These are phyloP conservation scores for Drosophila eohydei DNA, from an alignment of 2,888 invertebrate genomes.

Conservation along the genomic window DNA sequence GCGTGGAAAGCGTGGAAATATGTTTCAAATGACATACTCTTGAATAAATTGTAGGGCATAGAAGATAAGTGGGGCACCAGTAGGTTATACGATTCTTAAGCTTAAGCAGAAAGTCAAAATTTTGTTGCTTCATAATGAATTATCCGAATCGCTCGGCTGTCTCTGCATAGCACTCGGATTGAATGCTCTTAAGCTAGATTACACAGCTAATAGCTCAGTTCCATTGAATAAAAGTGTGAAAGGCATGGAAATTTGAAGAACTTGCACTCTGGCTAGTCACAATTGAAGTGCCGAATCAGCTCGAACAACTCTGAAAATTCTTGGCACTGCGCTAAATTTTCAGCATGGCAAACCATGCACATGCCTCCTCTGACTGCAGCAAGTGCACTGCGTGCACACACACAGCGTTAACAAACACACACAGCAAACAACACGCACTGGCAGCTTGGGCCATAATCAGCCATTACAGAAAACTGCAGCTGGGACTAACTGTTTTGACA, in stretches of 20 bases:
- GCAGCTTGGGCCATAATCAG: conserved; percentile 55
- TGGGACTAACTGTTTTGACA: conserved; percentile 57
- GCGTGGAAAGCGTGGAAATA: not conserved
- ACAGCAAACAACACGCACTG: conserved; percentile 32
- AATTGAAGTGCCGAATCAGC: conserved; percentile 10
- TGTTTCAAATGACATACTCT: not conserved
- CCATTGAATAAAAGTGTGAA: not conserved
- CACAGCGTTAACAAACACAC: conserved; percentile 1
- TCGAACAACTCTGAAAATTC: conserved; percentile 11
- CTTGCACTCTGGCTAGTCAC: too few species aligned
- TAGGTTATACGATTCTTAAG: not conserved
- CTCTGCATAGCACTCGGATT: too few species aligned
- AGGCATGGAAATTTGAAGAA: too few species aligned
- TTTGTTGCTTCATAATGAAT: not conserved
- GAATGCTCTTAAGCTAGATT: not conserved
- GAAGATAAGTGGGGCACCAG: too few species aligned
- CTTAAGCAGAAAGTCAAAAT: not conserved
- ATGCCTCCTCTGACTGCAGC: conserved; percentile 16
- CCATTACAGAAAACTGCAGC: conserved; percentile 59
- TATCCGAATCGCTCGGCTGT: not conserved
- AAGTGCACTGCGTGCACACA: conserved; percentile 22
- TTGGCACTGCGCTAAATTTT: conserved; percentile 24
- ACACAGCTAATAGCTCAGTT: not conserved
- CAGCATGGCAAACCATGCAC: conserved; percentile 3
- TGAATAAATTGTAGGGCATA: not conserved